These are phyloP conservation scores for Blomia tropicalis DNA, from an alignment of 2,888 invertebrate genomes.

Conservation along the genomic window DNA sequence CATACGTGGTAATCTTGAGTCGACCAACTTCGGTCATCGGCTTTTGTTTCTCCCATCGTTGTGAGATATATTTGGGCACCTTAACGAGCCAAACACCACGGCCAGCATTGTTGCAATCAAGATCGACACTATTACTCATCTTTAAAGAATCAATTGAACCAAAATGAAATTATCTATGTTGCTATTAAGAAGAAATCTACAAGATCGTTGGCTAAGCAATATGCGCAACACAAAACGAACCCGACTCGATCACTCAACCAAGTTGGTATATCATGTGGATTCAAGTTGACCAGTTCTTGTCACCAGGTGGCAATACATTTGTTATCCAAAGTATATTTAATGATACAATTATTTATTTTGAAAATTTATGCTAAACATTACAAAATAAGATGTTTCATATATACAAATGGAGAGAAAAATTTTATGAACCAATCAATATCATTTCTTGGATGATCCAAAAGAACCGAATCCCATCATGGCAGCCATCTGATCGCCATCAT, in stretches of 20 bases:
- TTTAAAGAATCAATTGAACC: background rate
- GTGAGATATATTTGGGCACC: conserved; percentile 81
- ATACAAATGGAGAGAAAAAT: too few relatives aligned
- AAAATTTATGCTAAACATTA: too few relatives aligned
- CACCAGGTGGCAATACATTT: too few relatives aligned
- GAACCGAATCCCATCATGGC: conserved; percentile 90
- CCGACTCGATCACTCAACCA: too few relatives aligned
- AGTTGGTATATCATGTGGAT: too few relatives aligned
- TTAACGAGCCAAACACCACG: conserved; percentile 92
- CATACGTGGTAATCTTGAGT: conserved; percentile 51
- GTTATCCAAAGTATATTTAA: too few relatives aligned
- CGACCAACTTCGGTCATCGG: conserved; percentile 84
- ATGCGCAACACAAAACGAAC: background rate
- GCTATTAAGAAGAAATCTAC: background rate
- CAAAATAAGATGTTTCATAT: too few relatives aligned
- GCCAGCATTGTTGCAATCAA: conserved; percentile 23
- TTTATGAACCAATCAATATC: background rate
- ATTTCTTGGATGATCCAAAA: conserved; percentile 66
- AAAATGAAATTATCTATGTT: background rate
- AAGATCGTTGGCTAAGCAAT: background rate
- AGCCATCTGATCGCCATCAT: conserved; percentile 49
- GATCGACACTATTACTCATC: conserved; percentile 8
- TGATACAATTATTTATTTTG: too few relatives aligned
- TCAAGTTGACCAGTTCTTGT: too few relatives aligned
- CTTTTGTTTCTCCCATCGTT: conserved; percentile 82